Evolutionary conservation across 2,888 invertebrate genomes (phyloP).

Genomic region (Ellobium chinense): DNA sequence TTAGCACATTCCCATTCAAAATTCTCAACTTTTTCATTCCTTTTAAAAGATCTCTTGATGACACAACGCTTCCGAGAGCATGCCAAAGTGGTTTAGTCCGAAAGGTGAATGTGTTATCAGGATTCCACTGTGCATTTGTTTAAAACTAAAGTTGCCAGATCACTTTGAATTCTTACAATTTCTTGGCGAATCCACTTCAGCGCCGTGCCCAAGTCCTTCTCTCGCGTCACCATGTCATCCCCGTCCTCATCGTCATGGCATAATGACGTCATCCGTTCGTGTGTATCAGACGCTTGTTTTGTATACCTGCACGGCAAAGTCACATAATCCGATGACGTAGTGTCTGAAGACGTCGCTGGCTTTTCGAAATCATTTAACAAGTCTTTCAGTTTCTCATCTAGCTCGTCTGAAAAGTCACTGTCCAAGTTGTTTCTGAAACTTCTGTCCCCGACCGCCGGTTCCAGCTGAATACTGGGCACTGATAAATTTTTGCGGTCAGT

Average conservation of each 20-base stretch:
- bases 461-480: neutral
- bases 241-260: neutral
- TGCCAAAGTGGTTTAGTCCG: no score
- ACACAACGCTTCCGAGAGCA: no score
- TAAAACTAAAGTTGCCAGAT: no score
- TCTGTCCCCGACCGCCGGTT: neutral
- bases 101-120: no score
- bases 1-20: no score
- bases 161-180: conserved; percentile 67
- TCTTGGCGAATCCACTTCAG: conserved; percentile 71
- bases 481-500: no score
- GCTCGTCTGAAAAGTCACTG: neutral
- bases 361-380: neutral
- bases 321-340: neutral
- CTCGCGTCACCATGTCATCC: conserved; percentile 52
- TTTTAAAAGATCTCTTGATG: no score
- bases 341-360: neutral
- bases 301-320: conserved; percentile 4
- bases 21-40: no score
- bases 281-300: neutral
- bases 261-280: neutral
- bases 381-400: neutral
- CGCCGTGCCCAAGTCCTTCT: conserved; percentile 64
- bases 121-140: no score
- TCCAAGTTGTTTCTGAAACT: neutral